These are phyloP conservation scores for Harpalus rufipes DNA, from an alignment of 2,888 invertebrate genomes.

Conservation along the genomic window DNA sequence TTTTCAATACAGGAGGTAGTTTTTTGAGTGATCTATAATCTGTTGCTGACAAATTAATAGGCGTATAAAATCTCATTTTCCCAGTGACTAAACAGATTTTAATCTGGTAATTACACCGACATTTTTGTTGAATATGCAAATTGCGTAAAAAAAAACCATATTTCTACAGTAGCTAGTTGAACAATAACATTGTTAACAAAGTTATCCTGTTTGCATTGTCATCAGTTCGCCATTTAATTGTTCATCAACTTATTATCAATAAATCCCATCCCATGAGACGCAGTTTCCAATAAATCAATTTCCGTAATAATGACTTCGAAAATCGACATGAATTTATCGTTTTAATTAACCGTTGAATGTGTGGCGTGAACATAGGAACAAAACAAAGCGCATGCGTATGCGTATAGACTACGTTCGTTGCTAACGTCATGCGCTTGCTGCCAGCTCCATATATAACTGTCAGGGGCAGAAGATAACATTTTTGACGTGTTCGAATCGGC, in stretches of 20 bases:
- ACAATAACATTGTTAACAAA: slow-evolving; percentile 20
- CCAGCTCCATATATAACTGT: slow-evolving; percentile 60
- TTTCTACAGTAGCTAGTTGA: neutral
- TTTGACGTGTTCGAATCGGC: slow-evolving; percentile 58
- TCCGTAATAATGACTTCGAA: slow-evolving; percentile 42
- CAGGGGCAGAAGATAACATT: slow-evolving; percentile 61
- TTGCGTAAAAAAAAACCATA: neutral
- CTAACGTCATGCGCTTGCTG: neutral
- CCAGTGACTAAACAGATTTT: neutral
- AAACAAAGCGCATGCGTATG: slow-evolving; percentile 1
- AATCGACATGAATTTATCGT: slow-evolving; percentile 54
- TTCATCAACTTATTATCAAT: slow-evolving; percentile 51
- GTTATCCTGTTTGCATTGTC: slow-evolving; percentile 15
- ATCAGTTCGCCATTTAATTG: slow-evolving; percentile 13
- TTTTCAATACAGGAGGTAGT: neutral
- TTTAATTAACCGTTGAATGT: slow-evolving; percentile 42
- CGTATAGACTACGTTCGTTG: neutral
- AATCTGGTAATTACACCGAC: neutral
- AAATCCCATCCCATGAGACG: slow-evolving; percentile 43
- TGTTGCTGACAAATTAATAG: neutral
- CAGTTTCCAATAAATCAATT: slow-evolving; percentile 41
- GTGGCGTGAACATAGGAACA: slow-evolving; percentile 14
- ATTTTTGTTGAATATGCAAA: neutral
- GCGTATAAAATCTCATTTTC: neutral
- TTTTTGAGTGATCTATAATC: neutral